Conservation (phyloP, 2,113 vertebrate genomes). For the Phodopus roborovskii region DNA sequence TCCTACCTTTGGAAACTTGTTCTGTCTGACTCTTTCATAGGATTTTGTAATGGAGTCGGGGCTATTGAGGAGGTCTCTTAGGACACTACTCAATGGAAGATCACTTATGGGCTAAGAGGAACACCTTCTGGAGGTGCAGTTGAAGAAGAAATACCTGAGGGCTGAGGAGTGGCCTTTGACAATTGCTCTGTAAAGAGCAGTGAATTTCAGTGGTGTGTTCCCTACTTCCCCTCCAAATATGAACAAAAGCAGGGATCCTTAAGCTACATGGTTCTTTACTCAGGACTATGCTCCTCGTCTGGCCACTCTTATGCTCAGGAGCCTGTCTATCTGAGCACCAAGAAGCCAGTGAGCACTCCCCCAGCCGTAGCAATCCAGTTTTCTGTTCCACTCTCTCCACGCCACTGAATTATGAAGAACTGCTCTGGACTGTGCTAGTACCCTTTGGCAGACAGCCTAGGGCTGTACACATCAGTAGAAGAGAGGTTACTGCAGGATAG, state of each 20-base stretch:
- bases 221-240: neutral
- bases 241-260: neutral
- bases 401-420: neutral
- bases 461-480: neutral
- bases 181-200: neutral
- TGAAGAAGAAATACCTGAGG: neutral
- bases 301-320: neutral
- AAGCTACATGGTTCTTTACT: neutral
- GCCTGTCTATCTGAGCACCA: neutral
- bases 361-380: neutral
- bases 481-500: neutral
- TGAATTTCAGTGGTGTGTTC: neutral
- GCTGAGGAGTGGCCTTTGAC: neutral
- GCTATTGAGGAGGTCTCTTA: neutral
- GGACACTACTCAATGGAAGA: neutral
- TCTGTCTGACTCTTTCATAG: neutral
- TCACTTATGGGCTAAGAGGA: neutral
- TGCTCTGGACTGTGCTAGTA: neutral
- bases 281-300: rapidly evolving
- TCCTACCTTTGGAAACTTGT: neutral
- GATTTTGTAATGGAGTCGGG: neutral
- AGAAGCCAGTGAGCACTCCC: neutral
- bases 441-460: rapidly evolving
- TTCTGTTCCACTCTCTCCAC: neutral
- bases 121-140: neutral